Evolutionary conservation across 2,888 invertebrate genomes (phyloP), one percentile per base, ranked within the genome.

Genomic region (Agrotis clavis): DNA sequence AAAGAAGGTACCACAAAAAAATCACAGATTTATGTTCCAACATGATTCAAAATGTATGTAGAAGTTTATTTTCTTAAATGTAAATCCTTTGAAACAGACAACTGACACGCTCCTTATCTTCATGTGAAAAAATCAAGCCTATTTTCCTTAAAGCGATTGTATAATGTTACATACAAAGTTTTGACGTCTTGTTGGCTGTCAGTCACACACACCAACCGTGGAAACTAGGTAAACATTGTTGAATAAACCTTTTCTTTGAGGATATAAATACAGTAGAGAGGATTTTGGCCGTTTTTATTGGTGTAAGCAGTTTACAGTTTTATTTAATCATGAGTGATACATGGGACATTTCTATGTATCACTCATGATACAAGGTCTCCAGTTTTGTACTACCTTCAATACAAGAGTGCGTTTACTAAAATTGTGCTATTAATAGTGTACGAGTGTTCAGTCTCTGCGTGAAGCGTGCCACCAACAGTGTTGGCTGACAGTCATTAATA

Each of bases 181-280:
- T 64, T 72, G 79, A 78, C 25, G 64, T 51, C 35, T 71, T 48
- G 77, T 63, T 48, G 2, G 19, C 53, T 51, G 79, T 62, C 72
- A 57, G 60, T 57, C 47, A 57, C 35, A 78, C 53, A 14, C 13
- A 61, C 41, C 25, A 51, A 25, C 41, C 21, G 51, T 65, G 56
- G 51, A 53, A 72, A 65, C 54, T 65, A 51, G n/a, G 73, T 14
- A 30, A 65, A 79, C 54, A 65, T n/a, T 48, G 65, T 65, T 65
- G 79, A 79, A 25, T 51, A 60, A 61, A 71, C 11, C 25, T 53
- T 78, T 71, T 71, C 63, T 59, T 48, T 57, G 59, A 13, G 35
- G 21, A 64, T 61, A 65, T 50, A 60, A 63, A 45, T 47, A 19
- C 48, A 69, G 62, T 70, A 53, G 14, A 21, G 19, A 11, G 47